Base-by-base conservation (phyloP, 2,113 vertebrate species). In the Macquaria australasica region DNA sequence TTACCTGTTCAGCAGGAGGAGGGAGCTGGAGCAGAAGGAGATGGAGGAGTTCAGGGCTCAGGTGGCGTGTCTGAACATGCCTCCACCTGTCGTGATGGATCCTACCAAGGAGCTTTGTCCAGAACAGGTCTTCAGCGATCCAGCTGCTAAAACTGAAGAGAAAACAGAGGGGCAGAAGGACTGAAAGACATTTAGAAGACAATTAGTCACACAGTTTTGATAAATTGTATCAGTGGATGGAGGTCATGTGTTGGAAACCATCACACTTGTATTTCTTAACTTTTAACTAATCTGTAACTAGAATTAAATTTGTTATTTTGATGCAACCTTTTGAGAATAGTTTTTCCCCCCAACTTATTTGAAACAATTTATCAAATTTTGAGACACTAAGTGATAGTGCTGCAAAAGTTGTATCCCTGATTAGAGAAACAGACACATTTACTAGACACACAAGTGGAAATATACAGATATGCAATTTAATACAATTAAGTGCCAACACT, bases 1-100 rank as follows among this genome's bases (percentile, higher is more conserved):
- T 2, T 82, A 88, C 34, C 67, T 92, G 59, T 84, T 87, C 71
- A 92, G 91, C 60, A 69, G 41, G 53, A 81, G 79, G 69, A 89
- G 88, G n/a, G 68, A 79, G 84, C 9, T 92, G 79, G 86, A 79
- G 53, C 41, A 51, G 39, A 15, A n/a, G 25, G 89, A 89, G 86
- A 34, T 88, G 2, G 80, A 85, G 25, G 84, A 91, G 83, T 90
- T 90, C 71, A 63, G 4, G 6, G 51, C 55, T 64, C 89, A 88
- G 85, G 69, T 77, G 37, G 20, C 15, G 75, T 92, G 88, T 70
- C 43, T 90, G 55, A 77, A 82, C 3, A 55, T 88, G 74, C 64
- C 77, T 25, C 39, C 63, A 4, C 84, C 85, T 28, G 73, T 41
- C 25, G n/a, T 64, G 31, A 89, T 91, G 90, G 67, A 91, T 34